Percentiles rank a stretch among this genome's conserved stretches.
Evolutionary conservation across 1,140 invertebrate species (phyloP).

Genomic region (Drosophila lacertosa): DNA sequence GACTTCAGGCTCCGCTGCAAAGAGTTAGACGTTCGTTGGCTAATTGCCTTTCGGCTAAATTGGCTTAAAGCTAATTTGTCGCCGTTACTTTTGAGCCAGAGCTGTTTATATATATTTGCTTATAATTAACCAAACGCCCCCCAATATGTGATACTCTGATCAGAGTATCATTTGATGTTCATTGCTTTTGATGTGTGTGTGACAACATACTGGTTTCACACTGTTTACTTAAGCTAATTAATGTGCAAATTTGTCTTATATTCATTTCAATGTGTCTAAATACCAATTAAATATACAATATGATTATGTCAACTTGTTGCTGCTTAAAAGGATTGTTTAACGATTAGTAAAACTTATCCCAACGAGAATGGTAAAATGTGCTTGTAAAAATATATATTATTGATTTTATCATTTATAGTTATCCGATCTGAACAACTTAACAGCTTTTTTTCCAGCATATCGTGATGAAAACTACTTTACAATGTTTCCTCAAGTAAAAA

Average conservation of each 20-base stretch:
- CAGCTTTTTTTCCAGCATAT: no score
- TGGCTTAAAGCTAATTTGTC: constrained; percentile 32
- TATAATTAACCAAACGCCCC: constrained; percentile 39
- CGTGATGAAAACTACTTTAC: no score
- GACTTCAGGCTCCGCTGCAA: neutral
- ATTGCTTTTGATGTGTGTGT: neutral
- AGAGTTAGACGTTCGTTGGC: constrained; percentile 19
- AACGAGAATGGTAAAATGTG: no score
- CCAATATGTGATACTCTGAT: constrained; percentile 9
- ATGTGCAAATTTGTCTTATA: neutral
- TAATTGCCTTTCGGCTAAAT: constrained; percentile 38
- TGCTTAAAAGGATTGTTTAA: neutral
- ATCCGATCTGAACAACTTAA: no score
- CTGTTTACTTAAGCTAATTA: constrained; percentile 14
- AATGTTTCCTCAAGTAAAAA: no score
- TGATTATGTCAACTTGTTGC: neutral
- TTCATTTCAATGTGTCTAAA: neutral
- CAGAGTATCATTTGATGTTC: neutral
- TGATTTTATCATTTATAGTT: no score
- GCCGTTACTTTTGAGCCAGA: constrained; percentile 26
- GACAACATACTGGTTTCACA: neutral
- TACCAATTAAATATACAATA: neutral
- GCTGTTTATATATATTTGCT: constrained; percentile 47
- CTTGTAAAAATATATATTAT: no score
- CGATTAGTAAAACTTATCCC: no score